Evolutionary conservation across 2,888 invertebrate genomes (phyloP), one percentile per base, ranked within the genome.

Genomic region (Drosophila paranaensis): DNA sequence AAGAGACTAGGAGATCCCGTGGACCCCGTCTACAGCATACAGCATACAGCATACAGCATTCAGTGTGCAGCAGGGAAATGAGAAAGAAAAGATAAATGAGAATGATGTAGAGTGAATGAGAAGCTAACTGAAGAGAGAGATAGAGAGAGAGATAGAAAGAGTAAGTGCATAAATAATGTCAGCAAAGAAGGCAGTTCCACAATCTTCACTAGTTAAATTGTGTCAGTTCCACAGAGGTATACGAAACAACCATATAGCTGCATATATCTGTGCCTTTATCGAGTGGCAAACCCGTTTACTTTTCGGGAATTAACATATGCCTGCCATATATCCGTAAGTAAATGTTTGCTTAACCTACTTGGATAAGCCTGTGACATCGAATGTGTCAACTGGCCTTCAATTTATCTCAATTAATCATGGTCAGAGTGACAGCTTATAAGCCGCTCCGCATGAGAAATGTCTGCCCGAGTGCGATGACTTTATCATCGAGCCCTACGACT

Each of bases 391-490:
- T 53, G 45, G 60, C 46, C 53, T 55, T 51, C 63, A 71, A 83
- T 83, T 80, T 62, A 80, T 88, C 86, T 72, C 60, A 74, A 83
- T 88, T 82, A 83, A 88, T 82, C 74, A 79, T 62, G 69, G 42
- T 27, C 40, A 43, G 33, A 3, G 66, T 13, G 40, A 48, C 46
- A 50, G 67, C 37, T 61, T 74, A 79, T 71, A 75, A 61, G 64
- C 57, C 30, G 33, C 42, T 20, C 43, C 53, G 46, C 51, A 46
- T 63, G 66, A 57, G 51, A 46, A 74, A 74, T 77, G 67, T 48
- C 51, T 63, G 64, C 57, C 57, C 63, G 57, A 39, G 37, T 61
- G 60, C 45, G 60, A 70, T 48, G 79, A 37, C 53, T 78, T 51
- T 74, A 69, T 74, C 57, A 70, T 60, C 62, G 43, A 62, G 10